Conservation (phyloP, 2,797 vertebrate genomes). For the Myripristis jacobus region DNA sequence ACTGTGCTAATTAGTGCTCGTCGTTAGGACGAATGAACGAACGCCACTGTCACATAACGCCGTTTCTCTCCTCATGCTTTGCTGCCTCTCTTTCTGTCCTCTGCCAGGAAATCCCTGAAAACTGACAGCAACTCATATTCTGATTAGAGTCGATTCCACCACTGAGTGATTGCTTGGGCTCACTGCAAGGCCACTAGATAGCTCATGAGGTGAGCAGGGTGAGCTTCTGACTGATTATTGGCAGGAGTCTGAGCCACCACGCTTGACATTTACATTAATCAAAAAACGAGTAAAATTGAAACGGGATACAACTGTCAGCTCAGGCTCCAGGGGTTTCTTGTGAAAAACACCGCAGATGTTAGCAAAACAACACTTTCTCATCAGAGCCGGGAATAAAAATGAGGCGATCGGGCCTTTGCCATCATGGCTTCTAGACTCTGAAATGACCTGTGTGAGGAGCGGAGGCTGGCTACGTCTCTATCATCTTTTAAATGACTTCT, state of each 20-base stretch:
- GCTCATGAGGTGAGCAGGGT: conserved; percentile 3
- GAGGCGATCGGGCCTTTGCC: no score
- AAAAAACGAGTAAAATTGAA: conserved; percentile 32
- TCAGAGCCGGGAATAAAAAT: no score
- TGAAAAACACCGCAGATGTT: no score
- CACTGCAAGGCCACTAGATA: conserved; percentile 3
- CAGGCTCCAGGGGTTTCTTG: conserved; percentile 5
- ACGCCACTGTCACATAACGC: conserved; percentile 47
- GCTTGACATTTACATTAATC: conserved; percentile 45
- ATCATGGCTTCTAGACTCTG: no score
- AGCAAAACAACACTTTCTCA: no score
- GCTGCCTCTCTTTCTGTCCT: conserved; percentile 34
- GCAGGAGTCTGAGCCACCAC: conserved; percentile 15
- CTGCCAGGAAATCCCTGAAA: conserved; percentile 37
- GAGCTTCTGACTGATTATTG: background rate
- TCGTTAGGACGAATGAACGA: conserved; percentile 76
- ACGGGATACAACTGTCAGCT: conserved; percentile 14
- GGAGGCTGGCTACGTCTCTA: no score
- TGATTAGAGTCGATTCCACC: conserved; percentile 44
- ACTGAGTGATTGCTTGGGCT: conserved; percentile 46
- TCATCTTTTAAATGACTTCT: no score
- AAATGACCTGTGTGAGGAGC: no score
- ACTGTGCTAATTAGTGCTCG: conserved; percentile 78
- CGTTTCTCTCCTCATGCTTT: conserved; percentile 55
- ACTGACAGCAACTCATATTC: conserved; percentile 29